Evolutionary conservation across 2,113 vertebrate genomes (phyloP).

Genomic region (Oceanites oceanicus): DNA sequence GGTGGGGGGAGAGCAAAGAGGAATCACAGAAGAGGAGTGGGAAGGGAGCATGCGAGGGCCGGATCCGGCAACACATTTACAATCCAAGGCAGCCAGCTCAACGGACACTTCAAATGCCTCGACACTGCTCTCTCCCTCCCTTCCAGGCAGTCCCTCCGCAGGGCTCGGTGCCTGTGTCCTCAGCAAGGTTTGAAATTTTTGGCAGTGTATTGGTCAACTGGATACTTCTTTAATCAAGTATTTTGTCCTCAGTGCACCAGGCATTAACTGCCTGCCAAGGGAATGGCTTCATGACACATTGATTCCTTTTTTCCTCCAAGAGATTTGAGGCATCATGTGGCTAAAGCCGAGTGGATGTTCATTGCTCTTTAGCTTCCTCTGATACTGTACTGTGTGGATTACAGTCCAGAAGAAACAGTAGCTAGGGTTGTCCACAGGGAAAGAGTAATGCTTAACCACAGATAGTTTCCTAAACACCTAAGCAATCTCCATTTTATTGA

Average conservation of each 20-base stretch:
- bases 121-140: neutral
- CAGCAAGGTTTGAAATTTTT: neutral
- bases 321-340: neutral
- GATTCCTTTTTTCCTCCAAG: neutral
- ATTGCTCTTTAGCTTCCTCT: neutral
- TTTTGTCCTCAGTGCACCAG: neutral
- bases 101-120: accelerated
- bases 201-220: neutral
- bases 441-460: neutral
- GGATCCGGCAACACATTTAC: neutral
- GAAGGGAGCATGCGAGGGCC: neutral
- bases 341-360: neutral
- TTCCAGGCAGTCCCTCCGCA: neutral
- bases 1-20: neutral
- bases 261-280: neutral
- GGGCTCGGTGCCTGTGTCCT: neutral
- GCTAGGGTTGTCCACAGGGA: neutral
- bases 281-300: neutral
- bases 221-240: neutral
- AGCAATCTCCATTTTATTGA: neutral
- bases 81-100: neutral
- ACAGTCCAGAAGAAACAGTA: neutral
- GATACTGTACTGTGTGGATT: neutral
- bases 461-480: neutral
- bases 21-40: neutral